Evolutionary conservation across 2,888 invertebrate genomes (phyloP).

Genomic region (Falcaria lacertinaria): DNA sequence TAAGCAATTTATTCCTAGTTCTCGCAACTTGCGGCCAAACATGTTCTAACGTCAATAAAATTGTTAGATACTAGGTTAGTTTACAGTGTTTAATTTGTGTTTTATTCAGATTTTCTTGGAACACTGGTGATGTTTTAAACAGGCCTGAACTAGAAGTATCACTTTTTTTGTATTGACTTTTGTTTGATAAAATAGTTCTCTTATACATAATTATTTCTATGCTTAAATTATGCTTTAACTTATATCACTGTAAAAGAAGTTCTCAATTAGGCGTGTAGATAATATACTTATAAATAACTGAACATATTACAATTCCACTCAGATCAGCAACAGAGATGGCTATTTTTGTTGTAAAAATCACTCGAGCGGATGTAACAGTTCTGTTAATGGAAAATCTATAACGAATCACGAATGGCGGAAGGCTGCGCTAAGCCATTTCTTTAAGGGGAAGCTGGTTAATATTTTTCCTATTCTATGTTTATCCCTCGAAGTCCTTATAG

Average conservation of each 20-base stretch:
- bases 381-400: neutral
- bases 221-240: too few species aligned
- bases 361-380: neutral
- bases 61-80: neutral
- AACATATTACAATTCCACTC: too few species aligned
- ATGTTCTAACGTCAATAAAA: neutral
- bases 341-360: neutral
- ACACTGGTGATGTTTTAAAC: too few species aligned
- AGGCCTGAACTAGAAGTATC: too few species aligned
- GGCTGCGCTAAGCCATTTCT: neutral
- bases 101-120: too few species aligned
- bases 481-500: neutral
- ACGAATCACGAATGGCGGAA: neutral
- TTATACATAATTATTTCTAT: too few species aligned
- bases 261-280: too few species aligned
- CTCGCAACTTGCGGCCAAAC: constrained; percentile 6
- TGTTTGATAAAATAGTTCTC: too few species aligned
- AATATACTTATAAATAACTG: too few species aligned
- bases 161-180: too few species aligned
- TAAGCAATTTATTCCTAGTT: constrained; percentile 36
- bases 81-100: too few species aligned
- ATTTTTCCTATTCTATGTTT: neutral
- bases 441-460: neutral
- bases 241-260: too few species aligned
- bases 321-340: neutral